These are phyloP conservation scores for Phyllopteryx taeniolatus DNA, from an alignment of 2,113 vertebrate species.

Conservation along the genomic window DNA sequence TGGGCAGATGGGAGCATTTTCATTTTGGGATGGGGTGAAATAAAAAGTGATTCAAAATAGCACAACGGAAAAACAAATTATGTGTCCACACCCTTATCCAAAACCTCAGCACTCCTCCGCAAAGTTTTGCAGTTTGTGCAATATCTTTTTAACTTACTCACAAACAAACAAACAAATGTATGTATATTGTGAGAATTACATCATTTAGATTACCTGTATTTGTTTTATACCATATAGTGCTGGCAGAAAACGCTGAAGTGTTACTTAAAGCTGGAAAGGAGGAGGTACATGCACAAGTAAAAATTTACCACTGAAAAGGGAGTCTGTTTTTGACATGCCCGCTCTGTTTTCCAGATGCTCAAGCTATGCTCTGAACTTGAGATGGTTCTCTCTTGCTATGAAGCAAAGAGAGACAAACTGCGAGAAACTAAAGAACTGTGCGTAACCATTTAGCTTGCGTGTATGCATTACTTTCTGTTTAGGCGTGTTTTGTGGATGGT, in stretches of 20 bases:
- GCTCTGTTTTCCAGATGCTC: slow-evolving; percentile 56
- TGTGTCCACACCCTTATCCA: background rate
- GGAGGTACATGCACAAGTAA: slow-evolving; percentile 53
- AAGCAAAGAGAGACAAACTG: slow-evolving; percentile 68
- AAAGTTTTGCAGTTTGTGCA: background rate
- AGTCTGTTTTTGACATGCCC: background rate
- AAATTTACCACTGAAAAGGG: background rate
- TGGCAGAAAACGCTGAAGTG: slow-evolving; percentile 66
- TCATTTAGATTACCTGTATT: background rate
- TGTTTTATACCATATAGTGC: slow-evolving; percentile 45
- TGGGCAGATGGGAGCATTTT: background rate
- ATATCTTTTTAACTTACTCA: background rate
- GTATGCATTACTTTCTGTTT: background rate
- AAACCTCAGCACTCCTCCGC: background rate
- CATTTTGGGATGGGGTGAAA: background rate
- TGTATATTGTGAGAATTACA: background rate
- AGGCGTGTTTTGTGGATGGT: background rate
- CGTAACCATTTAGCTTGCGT: slow-evolving; percentile 28
- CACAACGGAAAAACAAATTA: background rate
- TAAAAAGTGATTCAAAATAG: background rate
- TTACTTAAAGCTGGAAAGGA: slow-evolving; percentile 67
- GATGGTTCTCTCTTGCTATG: slow-evolving; percentile 68
- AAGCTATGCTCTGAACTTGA: slow-evolving; percentile 70
- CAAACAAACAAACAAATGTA: background rate
- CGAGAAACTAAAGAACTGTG: slow-evolving; percentile 67